Evolutionary conservation across 2,888 invertebrate genomes (phyloP).

Genomic region (Teinopalpus imperialis): DNA sequence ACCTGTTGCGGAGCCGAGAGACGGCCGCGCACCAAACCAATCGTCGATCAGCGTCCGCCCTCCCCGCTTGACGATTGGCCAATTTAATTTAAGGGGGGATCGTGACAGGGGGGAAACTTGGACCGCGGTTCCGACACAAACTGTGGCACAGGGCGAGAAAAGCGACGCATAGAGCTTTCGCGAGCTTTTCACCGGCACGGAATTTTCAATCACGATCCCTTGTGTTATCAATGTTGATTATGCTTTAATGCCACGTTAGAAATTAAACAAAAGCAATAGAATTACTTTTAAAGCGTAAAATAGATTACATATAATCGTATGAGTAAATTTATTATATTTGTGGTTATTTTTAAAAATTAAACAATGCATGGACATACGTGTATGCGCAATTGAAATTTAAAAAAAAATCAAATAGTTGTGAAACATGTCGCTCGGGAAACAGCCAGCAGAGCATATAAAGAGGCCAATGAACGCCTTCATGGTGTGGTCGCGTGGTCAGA

Average conservation of each 20-base stretch:
- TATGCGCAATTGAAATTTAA: not conserved
- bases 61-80: slow-evolving; percentile 65
- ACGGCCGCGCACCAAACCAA: slow-evolving; percentile 67
- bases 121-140: slow-evolving; percentile 57
- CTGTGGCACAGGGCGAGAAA: slow-evolving; percentile 76
- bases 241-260: not conserved
- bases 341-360: not conserved
- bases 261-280: not conserved
- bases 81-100: slow-evolving; percentile 43
- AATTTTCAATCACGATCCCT: slow-evolving; percentile 26
- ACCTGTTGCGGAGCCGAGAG: slow-evolving; percentile 81
- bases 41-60: slow-evolving; percentile 71
- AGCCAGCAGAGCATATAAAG: slow-evolving; percentile 90
- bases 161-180: slow-evolving; percentile 79
- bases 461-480: slow-evolving; percentile 97
- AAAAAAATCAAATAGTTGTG: slow-evolving; percentile 14
- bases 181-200: slow-evolving; percentile 72
- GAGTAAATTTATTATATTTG: not conserved
- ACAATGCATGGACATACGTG: slow-evolving; percentile 23
- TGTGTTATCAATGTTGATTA: slow-evolving; percentile 11
- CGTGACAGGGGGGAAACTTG: slow-evolving; percentile 47
- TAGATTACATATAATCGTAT: no score
- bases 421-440: slow-evolving; percentile 71
- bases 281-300: not conserved
- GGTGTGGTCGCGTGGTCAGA: slow-evolving; percentile 95